Evolutionary conservation across 1,140 invertebrate species (phyloP).

Genomic region (Agrypnia vestita): DNA sequence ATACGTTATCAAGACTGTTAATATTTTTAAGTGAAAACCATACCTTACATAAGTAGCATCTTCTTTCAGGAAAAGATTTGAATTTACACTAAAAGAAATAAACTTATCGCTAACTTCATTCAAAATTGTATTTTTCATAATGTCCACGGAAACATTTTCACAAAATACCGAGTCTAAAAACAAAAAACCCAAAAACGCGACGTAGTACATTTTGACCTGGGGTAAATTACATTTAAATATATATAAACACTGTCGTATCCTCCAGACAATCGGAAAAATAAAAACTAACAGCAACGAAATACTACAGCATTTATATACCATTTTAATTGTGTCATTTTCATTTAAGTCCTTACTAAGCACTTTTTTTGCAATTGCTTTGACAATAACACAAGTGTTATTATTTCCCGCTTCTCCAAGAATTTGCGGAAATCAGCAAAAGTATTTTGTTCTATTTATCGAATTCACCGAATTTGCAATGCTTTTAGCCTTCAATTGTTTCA

Average conservation of each 20-base stretch:
- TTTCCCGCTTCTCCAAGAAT: no score
- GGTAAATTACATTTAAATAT: not conserved
- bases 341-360: not conserved
- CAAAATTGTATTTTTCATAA: constrained; percentile 68
- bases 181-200: not conserved
- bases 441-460: no score
- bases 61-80: constrained; percentile 66
- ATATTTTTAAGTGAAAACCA: constrained; percentile 53
- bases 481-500: no score
- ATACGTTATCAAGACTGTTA: no score
- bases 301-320: not conserved
- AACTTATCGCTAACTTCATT: constrained; percentile 75
- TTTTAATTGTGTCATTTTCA: not conserved
- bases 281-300: not conserved
- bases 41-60: constrained; percentile 67
- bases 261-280: not conserved
- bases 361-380: not conserved
- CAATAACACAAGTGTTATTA: not conserved
- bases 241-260: not conserved
- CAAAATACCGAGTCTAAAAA: not conserved
- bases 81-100: constrained; percentile 78
- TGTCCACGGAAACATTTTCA: constrained; percentile 62
- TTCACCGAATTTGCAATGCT: no score
- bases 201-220: not conserved
- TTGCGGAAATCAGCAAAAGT: no score